phyloP scores from a whole-genome alignment of 2,888 invertebrate genomes.

The Cantharis rufa region DNA sequence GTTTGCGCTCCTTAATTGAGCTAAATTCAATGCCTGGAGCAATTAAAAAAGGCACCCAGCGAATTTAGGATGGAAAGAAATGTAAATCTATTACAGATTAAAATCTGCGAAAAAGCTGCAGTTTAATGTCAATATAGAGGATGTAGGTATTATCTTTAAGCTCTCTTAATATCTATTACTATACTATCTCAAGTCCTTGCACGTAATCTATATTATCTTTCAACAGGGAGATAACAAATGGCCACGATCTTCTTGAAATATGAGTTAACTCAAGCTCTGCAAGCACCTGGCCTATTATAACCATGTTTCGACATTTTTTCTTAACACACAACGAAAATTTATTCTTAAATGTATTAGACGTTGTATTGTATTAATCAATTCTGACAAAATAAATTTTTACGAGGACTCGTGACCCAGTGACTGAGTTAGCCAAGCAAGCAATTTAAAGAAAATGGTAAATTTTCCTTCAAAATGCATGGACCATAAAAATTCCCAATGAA shows the following conservation, averaged over 20 bases:
- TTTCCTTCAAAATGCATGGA: not conserved
- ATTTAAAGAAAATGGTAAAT: not conserved
- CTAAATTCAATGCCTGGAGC: not conserved
- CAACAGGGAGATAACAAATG: constrained; percentile 44
- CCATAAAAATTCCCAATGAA: not conserved
- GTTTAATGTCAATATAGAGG: not conserved
- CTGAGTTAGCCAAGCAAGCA: not conserved
- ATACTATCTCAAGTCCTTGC: constrained; percentile 39
- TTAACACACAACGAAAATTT: not conserved
- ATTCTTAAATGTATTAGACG: not conserved
- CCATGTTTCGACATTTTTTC: constrained; percentile 15
- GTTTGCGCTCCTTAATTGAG: not conserved
- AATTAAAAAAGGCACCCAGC: not conserved
- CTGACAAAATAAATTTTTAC: not conserved
- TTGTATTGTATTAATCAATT: not conserved
- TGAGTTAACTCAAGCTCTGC: constrained; percentile 32
- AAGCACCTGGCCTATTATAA: constrained; percentile 12
- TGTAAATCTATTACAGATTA: not conserved
- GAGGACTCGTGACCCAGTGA: not conserved
- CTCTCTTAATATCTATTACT: constrained; percentile 35
- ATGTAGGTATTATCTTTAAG: constrained; percentile 4
- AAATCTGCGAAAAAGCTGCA: not conserved
- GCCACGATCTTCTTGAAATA: constrained; percentile 41
- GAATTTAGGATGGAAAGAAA: not conserved
- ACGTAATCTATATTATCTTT: constrained; percentile 47